Conservation (phyloP, 2,888 invertebrate genomes). For the Drosophila emarginata region DNA sequence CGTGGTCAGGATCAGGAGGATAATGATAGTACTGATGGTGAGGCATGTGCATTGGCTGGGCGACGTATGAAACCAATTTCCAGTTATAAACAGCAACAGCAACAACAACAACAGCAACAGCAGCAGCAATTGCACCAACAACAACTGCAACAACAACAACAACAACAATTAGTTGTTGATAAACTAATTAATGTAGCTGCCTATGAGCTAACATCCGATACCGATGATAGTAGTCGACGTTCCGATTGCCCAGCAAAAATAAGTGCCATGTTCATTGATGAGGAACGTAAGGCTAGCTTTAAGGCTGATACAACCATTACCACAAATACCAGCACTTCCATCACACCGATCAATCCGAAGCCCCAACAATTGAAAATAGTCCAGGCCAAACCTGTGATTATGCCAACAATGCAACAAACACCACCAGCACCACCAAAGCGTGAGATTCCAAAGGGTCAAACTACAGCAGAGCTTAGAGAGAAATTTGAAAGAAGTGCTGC, state of each 20-base stretch:
- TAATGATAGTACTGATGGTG: constrained; percentile 84
- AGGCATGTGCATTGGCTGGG: constrained; percentile 79
- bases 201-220: constrained; percentile 82
- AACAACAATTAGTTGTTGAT: constrained; percentile 79
- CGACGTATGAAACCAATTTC: constrained; percentile 77
- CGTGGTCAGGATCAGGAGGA: constrained; percentile 71
- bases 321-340: constrained; percentile 39
- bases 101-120: constrained; percentile 62
- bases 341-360: constrained; percentile 74
- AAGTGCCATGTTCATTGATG: constrained; percentile 83
- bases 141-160: constrained; percentile 53
- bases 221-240: constrained; percentile 82
- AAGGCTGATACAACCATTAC: constrained; percentile 74
- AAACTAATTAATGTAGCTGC: constrained; percentile 82
- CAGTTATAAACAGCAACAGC: constrained; percentile 60
- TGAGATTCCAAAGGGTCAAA: constrained; percentile 55
- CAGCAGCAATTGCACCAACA: constrained; percentile 56
- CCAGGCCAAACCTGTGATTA: constrained; percentile 13
- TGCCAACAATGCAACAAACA: neutral
- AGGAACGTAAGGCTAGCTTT: constrained; percentile 82
- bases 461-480: constrained; percentile 81
- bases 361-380: constrained; percentile 52
- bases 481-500: constrained; percentile 80
- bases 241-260: constrained; percentile 82
- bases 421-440: constrained; percentile 41